These are phyloP conservation scores for Distichodus sexfasciatus DNA, from an alignment of 2,797 vertebrate genomes.

Conservation along the genomic window DNA sequence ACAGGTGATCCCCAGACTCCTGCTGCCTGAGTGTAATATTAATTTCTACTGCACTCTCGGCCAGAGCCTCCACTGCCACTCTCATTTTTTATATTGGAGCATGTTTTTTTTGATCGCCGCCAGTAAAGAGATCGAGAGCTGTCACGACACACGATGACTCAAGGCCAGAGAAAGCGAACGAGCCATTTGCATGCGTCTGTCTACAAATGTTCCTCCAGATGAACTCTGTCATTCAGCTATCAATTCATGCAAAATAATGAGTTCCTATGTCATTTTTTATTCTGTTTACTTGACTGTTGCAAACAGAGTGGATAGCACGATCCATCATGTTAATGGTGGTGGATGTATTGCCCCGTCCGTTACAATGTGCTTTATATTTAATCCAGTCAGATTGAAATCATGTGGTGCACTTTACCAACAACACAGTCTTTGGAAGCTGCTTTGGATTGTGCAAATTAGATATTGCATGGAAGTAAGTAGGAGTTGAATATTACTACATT, in stretches of 20 bases:
- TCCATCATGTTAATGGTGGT: not conserved
- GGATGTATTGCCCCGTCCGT: not conserved
- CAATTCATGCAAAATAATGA: not conserved
- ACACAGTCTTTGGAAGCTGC: too few relatives aligned
- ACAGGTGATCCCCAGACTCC: not conserved
- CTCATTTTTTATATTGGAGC: not conserved
- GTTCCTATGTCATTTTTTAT: not conserved
- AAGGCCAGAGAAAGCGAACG: not conserved
- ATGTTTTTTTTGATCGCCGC: too few relatives aligned
- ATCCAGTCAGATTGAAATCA: too few relatives aligned
- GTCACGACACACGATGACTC: not conserved
- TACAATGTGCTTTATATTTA: not conserved
- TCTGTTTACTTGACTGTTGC: not conserved
- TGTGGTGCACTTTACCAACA: too few relatives aligned
- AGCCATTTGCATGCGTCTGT: not conserved
- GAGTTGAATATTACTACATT: too few relatives aligned
- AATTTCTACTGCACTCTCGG: not conserved
- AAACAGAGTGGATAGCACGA: too few relatives aligned
- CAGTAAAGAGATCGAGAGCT: not conserved
- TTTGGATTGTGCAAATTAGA: too few relatives aligned
- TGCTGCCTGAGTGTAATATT: conserved; percentile 20
- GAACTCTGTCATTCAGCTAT: not conserved
- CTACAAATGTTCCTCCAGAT: not conserved
- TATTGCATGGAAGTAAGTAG: too few relatives aligned
- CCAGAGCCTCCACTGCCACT: not conserved